Evolutionary conservation across 2,113 vertebrate genomes (phyloP).

Genomic region (Talpa occidentalis): DNA sequence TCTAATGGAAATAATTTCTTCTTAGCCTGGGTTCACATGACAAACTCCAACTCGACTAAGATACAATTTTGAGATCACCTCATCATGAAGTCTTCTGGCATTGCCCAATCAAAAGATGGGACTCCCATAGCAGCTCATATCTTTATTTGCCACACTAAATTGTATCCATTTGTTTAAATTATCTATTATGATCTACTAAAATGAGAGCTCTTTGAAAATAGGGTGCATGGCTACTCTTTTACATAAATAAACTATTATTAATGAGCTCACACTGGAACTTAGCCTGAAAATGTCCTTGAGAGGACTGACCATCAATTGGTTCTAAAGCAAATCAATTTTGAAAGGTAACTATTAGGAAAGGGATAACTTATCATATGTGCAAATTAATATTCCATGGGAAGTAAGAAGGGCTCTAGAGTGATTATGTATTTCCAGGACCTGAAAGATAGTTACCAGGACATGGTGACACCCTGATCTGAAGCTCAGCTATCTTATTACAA

Average conservation of each 20-base stretch:
- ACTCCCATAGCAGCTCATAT: background rate
- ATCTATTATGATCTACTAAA: background rate
- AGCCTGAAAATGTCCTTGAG: background rate
- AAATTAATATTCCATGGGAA: background rate
- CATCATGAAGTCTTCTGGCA: background rate
- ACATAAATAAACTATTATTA: constrained; percentile 13
- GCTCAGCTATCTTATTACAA: background rate
- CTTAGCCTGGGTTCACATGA: background rate
- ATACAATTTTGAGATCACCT: background rate
- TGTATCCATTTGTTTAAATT: background rate
- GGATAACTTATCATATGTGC: background rate
- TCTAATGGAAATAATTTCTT: background rate
- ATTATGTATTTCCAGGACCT: background rate
- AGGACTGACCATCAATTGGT: background rate
- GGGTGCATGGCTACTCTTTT: background rate
- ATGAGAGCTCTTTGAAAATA: background rate
- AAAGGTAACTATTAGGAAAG: constrained; percentile 2
- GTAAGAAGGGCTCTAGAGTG: background rate
- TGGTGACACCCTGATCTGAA: background rate
- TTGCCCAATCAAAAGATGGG: background rate
- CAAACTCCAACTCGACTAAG: background rate
- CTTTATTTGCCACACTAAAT: background rate
- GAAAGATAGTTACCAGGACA: background rate
- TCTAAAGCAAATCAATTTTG: background rate
- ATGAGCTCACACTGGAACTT: background rate